phyloP scores from a whole-genome alignment of 2,888 invertebrate species.

The Lasiommata megera region DNA sequence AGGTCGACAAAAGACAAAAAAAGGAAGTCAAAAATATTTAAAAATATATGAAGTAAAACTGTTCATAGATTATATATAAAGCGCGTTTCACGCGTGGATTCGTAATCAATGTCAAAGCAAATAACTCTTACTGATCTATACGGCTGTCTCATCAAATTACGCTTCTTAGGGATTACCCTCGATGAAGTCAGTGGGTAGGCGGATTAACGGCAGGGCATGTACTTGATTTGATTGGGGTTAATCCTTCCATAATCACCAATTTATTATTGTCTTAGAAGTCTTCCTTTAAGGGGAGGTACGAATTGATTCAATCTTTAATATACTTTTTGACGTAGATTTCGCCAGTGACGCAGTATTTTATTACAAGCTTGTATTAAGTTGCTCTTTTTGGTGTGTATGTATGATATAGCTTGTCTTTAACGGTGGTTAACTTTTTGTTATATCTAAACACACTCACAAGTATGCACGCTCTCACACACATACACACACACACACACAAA shows the following conservation, averaged over 20 bases:
- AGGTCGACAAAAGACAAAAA: too few relatives aligned
- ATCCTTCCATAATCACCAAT: slow-evolving; percentile 6
- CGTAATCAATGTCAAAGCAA: not conserved
- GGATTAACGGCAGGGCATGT: slow-evolving; percentile 5
- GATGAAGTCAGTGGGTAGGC: slow-evolving; percentile 9
- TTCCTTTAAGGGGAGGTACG: not conserved
- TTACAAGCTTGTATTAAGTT: too few relatives aligned
- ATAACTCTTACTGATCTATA: not conserved
- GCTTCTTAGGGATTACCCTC: slow-evolving; percentile 1
- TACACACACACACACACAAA: too few relatives aligned
- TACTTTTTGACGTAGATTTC: not conserved
- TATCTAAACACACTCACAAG: too few relatives aligned
- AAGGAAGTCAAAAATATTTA: too few relatives aligned
- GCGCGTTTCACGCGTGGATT: not conserved
- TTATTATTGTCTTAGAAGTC: not conserved
- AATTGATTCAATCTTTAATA: not conserved
- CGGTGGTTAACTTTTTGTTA: too few relatives aligned
- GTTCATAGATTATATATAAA: not conserved
- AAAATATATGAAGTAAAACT: too few relatives aligned
- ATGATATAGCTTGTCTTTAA: too few relatives aligned
- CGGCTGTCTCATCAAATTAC: slow-evolving; percentile 9
- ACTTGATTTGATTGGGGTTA: slow-evolving; percentile 9
- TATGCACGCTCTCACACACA: too few relatives aligned
- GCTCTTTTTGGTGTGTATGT: too few relatives aligned
- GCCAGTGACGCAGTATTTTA: too few relatives aligned